Evolutionary conservation across 2,888 invertebrate species (phyloP).

Genomic region (Drosophila mulleri): DNA sequence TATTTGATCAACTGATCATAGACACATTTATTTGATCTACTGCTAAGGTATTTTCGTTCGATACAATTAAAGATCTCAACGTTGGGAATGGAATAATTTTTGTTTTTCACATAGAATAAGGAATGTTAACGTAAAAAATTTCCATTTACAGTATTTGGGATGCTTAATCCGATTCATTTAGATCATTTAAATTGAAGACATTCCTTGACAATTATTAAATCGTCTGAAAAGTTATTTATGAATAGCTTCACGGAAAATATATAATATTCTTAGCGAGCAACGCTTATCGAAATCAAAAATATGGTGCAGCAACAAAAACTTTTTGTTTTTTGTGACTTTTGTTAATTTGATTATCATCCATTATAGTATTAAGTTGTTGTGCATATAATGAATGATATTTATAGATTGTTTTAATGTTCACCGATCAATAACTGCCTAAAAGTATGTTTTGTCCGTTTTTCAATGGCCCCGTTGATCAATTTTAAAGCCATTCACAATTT

Average conservation of each 20-base stretch:
- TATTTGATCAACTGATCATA: slow-evolving; percentile 16
- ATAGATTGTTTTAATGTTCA: background rate
- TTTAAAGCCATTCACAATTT: slow-evolving; percentile 5
- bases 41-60: slow-evolving; percentile 5
- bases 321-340: background rate
- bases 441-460: slow-evolving; percentile 55
- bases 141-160: no score
- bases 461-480: background rate
- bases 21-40: slow-evolving; percentile 23
- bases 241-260: background rate
- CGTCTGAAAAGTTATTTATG: background rate
- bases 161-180: no score
- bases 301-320: background rate
- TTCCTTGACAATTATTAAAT: background rate
- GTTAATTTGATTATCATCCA: slow-evolving; percentile 10
- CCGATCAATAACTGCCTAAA: slow-evolving; percentile 48
- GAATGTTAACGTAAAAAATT: no score
- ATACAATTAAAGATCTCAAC: background rate
- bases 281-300: background rate
- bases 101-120: no score
- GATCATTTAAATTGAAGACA: background rate
- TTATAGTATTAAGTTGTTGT: background rate
- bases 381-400: slow-evolving; percentile 8
- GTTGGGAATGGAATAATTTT: background rate
- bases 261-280: background rate